phyloP scores from a whole-genome alignment of 2,113 vertebrate genomes.

The Gasterosteus aculeatus region DNA sequence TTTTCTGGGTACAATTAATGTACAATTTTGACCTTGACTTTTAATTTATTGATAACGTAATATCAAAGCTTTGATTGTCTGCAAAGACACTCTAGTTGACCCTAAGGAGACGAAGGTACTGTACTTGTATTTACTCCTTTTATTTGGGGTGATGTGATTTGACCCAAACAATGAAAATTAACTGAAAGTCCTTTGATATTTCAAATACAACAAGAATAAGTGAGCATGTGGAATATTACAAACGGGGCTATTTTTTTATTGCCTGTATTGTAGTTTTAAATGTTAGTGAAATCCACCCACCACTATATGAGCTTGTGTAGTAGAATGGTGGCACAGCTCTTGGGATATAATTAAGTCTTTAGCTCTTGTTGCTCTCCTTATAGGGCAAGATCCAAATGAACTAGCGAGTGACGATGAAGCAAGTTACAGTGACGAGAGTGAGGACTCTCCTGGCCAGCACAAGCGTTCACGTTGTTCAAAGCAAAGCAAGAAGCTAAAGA shows the following conservation, averaged over 20 bases:
- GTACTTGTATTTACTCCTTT: neutral
- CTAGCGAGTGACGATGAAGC: neutral
- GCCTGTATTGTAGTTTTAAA: neutral
- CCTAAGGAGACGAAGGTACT: neutral
- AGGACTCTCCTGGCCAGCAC: neutral
- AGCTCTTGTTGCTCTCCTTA: neutral
- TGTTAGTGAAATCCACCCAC: neutral
- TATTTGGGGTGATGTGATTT: neutral
- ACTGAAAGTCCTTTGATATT: neutral
- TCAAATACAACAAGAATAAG: neutral
- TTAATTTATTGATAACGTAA: neutral
- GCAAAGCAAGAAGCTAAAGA: neutral
- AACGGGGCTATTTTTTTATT: neutral
- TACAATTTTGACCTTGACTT: neutral
- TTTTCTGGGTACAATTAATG: neutral
- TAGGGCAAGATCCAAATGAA: slow-evolving; percentile 11
- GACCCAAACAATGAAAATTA: neutral
- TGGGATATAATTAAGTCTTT: neutral
- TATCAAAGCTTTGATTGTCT: neutral
- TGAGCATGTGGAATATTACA: neutral
- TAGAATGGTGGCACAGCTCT: neutral
- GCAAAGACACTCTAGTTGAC: neutral
- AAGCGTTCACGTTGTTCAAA: slow-evolving; percentile 4
- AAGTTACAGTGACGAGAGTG: slow-evolving; percentile 9
- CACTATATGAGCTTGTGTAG: neutral